Evolutionary conservation across 2,797 vertebrate species (phyloP), one percentile per base, ranked within the genome.

Genomic region (Enoplosus armatus): DNA sequence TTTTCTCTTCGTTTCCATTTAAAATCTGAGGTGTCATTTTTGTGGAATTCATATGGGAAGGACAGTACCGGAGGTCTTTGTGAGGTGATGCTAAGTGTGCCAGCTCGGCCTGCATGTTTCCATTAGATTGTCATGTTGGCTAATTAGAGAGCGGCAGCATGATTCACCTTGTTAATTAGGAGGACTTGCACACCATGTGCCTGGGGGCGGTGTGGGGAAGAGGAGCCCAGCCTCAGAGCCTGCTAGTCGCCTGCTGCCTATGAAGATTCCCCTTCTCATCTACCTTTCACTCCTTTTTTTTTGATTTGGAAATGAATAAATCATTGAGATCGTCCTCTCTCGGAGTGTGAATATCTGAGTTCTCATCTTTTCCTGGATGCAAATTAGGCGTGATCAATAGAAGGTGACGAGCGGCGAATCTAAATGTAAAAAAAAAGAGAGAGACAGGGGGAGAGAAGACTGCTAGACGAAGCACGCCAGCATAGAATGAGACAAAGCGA

Each of bases 121-220:
- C 95, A 96, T 97, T 96, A 97, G 96, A 97, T 98, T 97, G 97
- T 97, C 97, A 96, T 96, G 97, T 98, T 97, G 96, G 93, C 97
- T 98, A 99, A 99, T 99, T 99, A 99, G 98, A 97, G 97, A 96
- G 96, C 95, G 95, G 96, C 97, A 93, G 97, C 96, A 96, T 97
- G 97, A 97, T 98, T 98, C 98, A 99, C 98, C 98, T 99, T 98
- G 97, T 98, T 99, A 99, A 99, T 99, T 98, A 99, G 97, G 97
- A 97, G 97, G 97, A 97, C 97, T 98, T 95, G 97, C 96, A 97
- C 96, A 97, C 95, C 95, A 96, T 94, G 94, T 92, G 96, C 98
- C 97, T 92, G 90, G 87, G 94, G 98, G 97, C 96, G 84, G 81
- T 86, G 89, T 89, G 89, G 89, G 88, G 88, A 91, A 94, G 92